These are phyloP conservation scores for Drosophila navojoa DNA, from an alignment of 1,140 invertebrate species.

Conservation along the genomic window DNA sequence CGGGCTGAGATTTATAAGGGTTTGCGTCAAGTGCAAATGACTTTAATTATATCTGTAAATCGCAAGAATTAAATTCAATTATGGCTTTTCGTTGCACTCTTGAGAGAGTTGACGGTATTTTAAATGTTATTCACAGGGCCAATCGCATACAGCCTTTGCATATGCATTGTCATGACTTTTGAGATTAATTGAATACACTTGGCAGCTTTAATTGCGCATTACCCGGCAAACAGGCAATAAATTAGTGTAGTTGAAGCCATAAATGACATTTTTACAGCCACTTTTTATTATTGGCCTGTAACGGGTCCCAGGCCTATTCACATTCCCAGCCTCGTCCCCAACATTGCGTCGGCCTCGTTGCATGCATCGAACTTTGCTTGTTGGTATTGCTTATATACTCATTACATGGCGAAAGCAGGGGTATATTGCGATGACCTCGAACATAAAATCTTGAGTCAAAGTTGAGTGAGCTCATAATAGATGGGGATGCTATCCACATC, in stretches of 20 bases:
- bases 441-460: no score
- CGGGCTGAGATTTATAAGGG: no score
- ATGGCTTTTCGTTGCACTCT: constrained; percentile 11
- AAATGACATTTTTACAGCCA: constrained; percentile 74
- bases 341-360: constrained; percentile 8
- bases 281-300: constrained; percentile 74
- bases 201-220: constrained; percentile 77
- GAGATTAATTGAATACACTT: constrained; percentile 78
- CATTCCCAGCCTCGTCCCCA: constrained; percentile 29
- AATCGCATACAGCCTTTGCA: constrained; percentile 9
- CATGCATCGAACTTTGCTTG: constrained; percentile 17
- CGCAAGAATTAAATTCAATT: neutral
- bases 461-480: no score
- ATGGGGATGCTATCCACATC: no score
- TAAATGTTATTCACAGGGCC: constrained; percentile 13
- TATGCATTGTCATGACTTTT: constrained; percentile 48
- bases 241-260: constrained; percentile 72
- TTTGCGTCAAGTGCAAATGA: no score
- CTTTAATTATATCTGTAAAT: no score
- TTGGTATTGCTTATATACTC: constrained; percentile 7
- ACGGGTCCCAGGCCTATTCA: constrained; percentile 28
- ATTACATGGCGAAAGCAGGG: neutral
- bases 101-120: neutral
- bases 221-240: constrained; percentile 66
- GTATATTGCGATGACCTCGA: neutral